These are phyloP conservation scores for Conger conger DNA, from an alignment of 2,113 vertebrate species.

Conservation along the genomic window DNA sequence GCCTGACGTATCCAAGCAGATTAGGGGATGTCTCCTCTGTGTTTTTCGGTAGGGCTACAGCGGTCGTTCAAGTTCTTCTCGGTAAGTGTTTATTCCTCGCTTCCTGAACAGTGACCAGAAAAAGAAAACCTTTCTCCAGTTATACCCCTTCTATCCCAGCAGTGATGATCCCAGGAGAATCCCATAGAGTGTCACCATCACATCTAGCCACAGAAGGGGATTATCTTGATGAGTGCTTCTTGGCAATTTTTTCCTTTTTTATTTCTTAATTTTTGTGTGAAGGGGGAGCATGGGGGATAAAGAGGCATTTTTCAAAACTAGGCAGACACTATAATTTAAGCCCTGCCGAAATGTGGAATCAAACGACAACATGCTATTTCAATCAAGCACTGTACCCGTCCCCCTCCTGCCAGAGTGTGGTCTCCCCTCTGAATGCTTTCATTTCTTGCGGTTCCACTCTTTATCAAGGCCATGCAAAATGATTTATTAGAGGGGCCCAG, in stretches of 20 bases:
- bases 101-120: neutral
- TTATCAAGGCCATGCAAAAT: conserved; percentile 72
- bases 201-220: conserved; percentile 29
- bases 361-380: conserved; percentile 72
- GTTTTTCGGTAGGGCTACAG: conserved; percentile 30
- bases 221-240: conserved; percentile 39
- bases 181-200: conserved; percentile 31
- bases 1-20: conserved; percentile 19
- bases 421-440: conserved; percentile 64
- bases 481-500: conserved; percentile 74
- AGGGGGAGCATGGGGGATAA: neutral
- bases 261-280: conserved; percentile 34
- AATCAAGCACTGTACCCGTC: conserved; percentile 66
- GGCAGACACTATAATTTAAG: conserved; percentile 69
- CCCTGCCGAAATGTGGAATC: conserved; percentile 60
- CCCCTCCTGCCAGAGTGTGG: conserved; percentile 66
- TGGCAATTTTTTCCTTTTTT: conserved; percentile 38
- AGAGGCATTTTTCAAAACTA: conserved; percentile 51
- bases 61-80: neutral
- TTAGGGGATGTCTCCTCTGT: conserved; percentile 25
- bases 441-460: conserved; percentile 65
- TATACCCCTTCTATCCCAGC: conserved; percentile 15
- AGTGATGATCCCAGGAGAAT: conserved; percentile 26
- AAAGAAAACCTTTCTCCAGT: conserved; percentile 31
- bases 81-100: neutral